These are phyloP conservation scores for Cydia fagiglandana DNA, from an alignment of 1,140 invertebrate genomes.

Conservation along the genomic window DNA sequence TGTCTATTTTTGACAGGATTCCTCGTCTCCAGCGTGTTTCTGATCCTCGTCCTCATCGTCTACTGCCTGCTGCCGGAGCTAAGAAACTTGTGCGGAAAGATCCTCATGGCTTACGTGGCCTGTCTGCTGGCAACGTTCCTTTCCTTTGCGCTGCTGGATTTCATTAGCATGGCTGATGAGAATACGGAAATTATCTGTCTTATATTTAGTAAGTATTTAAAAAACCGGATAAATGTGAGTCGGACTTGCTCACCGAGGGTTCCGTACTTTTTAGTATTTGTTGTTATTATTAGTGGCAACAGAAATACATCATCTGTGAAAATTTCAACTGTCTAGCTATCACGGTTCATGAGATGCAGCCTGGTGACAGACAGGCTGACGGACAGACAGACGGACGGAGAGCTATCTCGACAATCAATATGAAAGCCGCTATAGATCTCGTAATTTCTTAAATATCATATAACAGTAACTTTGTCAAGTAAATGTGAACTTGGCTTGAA, in stretches of 20 bases:
- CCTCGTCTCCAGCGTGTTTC: constrained; percentile 55
- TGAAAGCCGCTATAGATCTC: no score
- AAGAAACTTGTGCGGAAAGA: constrained; percentile 61
- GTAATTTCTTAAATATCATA: no score
- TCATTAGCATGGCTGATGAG: not conserved
- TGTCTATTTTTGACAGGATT: constrained; percentile 38
- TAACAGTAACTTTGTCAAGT: not conserved
- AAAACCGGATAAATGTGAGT: no score
- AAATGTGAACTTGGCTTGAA: constrained; percentile 6
- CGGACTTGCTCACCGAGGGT: no score
- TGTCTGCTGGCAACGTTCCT: constrained; percentile 52
- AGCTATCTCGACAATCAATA: no score
- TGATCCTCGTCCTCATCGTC: constrained; percentile 56
- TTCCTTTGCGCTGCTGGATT: constrained; percentile 40
- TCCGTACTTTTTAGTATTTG: no score
- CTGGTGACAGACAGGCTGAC: no score
- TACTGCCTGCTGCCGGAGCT: constrained; percentile 56
- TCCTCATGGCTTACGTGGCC: constrained; percentile 59
- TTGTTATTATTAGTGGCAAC: no score
- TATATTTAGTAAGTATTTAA: constrained; percentile 42
- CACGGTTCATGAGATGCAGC: no score
- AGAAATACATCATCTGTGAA: no score
- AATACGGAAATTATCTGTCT: constrained; percentile 35
- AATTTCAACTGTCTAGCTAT: no score
- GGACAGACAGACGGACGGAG: no score